A percentile compares a stretch with the other conserved stretches of the same genome.
Evolutionary conservation across 2,888 invertebrate species (phyloP).

Genomic region (Cabera pusaria): DNA sequence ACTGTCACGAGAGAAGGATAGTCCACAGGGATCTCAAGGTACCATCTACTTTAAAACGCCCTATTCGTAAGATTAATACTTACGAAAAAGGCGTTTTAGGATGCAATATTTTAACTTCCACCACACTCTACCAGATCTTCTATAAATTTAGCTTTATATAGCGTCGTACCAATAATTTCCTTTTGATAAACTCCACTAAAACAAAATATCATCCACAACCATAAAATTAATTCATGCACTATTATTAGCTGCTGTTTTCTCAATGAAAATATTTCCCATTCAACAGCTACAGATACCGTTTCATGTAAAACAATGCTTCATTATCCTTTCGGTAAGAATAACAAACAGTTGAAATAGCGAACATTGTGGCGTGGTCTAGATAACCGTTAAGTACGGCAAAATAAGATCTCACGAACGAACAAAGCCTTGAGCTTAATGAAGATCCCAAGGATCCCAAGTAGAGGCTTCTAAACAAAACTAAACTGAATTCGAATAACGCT

Average conservation of each 20-base stretch:
- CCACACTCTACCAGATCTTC: too few species aligned
- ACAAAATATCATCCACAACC: too few species aligned
- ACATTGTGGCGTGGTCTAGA: slow-evolving; percentile 2
- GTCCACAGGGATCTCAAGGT: slow-evolving; percentile 98
- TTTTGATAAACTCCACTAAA: too few species aligned
- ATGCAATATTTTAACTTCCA: too few species aligned
- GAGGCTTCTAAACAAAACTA: slow-evolving; percentile 10
- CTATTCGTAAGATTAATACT: too few species aligned
- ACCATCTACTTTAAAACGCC: too few species aligned
- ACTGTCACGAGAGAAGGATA: slow-evolving; percentile 96
- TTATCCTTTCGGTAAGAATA: slow-evolving; percentile 9
- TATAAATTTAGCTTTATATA: too few species aligned
- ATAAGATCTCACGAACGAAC: slow-evolving; percentile 9
- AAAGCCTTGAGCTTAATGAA: slow-evolving; percentile 17
- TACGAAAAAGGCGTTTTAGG: not conserved
- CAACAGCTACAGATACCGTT: slow-evolving; percentile 6
- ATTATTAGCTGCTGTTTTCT: too few species aligned
- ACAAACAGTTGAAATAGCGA: slow-evolving; percentile 4
- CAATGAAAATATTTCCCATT: too few species aligned
- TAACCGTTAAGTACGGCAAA: slow-evolving; percentile 4
- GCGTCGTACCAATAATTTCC: too few species aligned
- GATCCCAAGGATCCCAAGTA: slow-evolving; percentile 8
- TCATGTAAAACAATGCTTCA: slow-evolving; percentile 14
- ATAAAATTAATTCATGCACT: too few species aligned
- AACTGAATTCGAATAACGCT: slow-evolving; percentile 36